Evolutionary conservation across 2,113 vertebrate species (phyloP), one percentile per base, ranked within the genome.

Genomic region (Centropus unirufus): DNA sequence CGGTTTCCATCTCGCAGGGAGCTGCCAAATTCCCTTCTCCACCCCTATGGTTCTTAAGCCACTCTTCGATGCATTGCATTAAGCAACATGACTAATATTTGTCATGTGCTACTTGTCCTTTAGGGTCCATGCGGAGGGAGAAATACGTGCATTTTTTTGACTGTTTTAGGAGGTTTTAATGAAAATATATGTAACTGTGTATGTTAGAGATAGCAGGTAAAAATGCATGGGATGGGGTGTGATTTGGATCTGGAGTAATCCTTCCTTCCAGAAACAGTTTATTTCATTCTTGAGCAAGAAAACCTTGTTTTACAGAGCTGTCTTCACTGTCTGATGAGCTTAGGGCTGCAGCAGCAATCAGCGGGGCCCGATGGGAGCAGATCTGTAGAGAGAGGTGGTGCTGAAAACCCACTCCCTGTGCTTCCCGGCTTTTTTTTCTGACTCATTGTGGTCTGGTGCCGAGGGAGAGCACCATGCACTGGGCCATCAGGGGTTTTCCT

Each of bases 321-420:
- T 32, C 32, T 63, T 67, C 23, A 5, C 29, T 67, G 5, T 20
- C n/a, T 19, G 3, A 21, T 32, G 58, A 57, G 8, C 19, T 75
- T 23, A 0, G 9, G 44, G 46, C 39, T 90, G 34, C 5, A 36
- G 66, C 61, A 78, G 29, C 2, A 61, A 26, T 18, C 10, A 39
- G 16, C 24, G 78, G 23, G 36, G n/a, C 49, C 32, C n/a, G 5
- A 8, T 19, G 22, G 63, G 32, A 57, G 7, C 61, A 54, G 57
- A 34, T 46, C 47, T 44, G 59, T 36, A n/a, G 76, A 44, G 27
- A 6, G 15, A 5, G 42, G 39, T 12, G 66, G 24, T 66, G 68
- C 63, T 39, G 79, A n/a, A 67, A 46, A 16, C 21, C 24, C 1
- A 1, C 51, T 40, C 62, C 5, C 67, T 5, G 4, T 0, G 0